Evolutionary conservation across 2,797 vertebrate genomes (phyloP), one percentile per base, ranked within the genome.

Genomic region (Synanceia verrucosa): DNA sequence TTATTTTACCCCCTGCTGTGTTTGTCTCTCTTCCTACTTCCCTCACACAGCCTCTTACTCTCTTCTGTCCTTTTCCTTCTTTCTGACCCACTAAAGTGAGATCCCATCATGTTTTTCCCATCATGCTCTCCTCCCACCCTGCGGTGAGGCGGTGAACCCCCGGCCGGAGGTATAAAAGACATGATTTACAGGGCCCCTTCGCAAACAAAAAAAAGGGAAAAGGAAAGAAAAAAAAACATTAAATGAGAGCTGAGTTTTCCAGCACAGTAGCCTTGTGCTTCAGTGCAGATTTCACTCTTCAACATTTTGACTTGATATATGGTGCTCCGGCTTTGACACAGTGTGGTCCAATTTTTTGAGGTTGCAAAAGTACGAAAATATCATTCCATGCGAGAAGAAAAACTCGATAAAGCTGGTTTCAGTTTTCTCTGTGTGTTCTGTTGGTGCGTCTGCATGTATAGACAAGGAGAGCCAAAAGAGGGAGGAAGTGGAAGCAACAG

Each of bases 101-200:
- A 88, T 76, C 86, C 81, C 73, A 24, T 88, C 76, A 87, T 93
- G 92, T 87, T 93, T 91, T 93, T 91, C 82, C 87, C 88, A 93
- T 93, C 89, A 91, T 85, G 83, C 88, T 86, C 63, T 85, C 86
- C 87, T 86, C 89, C 90, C 89, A 89, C 84, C 79, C 78, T 86
- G 86, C 44, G 84, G 85, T 86, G 61, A 83, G 80, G 77, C 76
- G 19, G 76, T 88, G 88, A 92, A 88, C 90, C 88, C 90, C 88
- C 83, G 76, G 83, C 90, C 91, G 88, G 92, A 91, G 89, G 89
- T 89, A 92, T 92, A 90, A 91, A 92, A 86, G 76, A 88, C 88
- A 76, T 92, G 89, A 93, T 92, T 92, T 93, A 92, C 86, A 57
- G 82, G 78, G 72, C 75, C 78, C 67, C 81, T 88, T 77, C 19